phyloP scores from a whole-genome alignment of 35 echinoderm and acorn worm genomes.

The Stichopus chloronotus region DNA sequence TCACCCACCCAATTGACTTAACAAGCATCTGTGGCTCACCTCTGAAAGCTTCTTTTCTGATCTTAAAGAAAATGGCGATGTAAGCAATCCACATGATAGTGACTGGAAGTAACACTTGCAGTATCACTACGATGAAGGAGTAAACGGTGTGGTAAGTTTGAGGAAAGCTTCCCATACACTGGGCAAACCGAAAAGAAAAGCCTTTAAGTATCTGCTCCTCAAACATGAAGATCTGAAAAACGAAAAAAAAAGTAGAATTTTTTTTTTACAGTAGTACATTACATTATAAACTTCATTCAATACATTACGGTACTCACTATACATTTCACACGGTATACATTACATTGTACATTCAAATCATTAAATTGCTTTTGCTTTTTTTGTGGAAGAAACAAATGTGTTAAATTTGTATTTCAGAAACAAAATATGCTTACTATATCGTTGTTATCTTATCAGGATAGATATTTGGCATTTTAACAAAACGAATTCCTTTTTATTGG shows the following conservation, averaged over 20 bases:
- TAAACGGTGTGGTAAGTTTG: conserved; percentile 19
- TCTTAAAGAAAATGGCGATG: conserved; percentile 71
- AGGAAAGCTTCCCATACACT: conserved; percentile 46
- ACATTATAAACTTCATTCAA: no score
- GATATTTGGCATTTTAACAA: no score
- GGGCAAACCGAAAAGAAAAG: conserved; percentile 53
- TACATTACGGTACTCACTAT: no score
- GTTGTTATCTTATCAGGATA: no score
- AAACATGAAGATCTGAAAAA: conserved; percentile 67
- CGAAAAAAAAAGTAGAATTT: conserved; percentile 2
- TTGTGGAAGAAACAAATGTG: no score
- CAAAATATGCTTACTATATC: no score
- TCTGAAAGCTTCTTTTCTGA: conserved; percentile 52
- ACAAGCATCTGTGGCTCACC: neutral
- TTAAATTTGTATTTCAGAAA: no score
- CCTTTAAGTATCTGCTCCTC: neutral
- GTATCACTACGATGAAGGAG: conserved; percentile 57
- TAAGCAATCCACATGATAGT: conserved; percentile 79
- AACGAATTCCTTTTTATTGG: no score
- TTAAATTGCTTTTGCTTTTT: no score
- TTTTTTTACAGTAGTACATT: no score
- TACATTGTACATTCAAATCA: no score
- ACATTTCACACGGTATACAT: no score
- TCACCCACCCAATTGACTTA: neutral
- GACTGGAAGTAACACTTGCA: conserved; percentile 69